These are phyloP conservation scores for Sanderia malayensis DNA, from an alignment of 30 jellyfish, hydroid and myxozoan species.

Conservation along the genomic window DNA sequence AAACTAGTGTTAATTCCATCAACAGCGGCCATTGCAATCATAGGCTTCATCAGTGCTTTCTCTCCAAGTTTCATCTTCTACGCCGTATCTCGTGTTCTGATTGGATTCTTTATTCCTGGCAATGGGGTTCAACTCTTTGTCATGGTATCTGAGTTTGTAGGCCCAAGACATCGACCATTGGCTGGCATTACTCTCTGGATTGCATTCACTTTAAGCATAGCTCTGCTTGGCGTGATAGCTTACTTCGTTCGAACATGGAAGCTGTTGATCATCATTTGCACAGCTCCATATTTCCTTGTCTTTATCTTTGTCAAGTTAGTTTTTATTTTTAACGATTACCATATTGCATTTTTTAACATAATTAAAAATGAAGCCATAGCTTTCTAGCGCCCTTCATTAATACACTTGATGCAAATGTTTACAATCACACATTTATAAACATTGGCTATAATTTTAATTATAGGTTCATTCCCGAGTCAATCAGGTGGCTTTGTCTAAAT, in stretches of 20 bases:
- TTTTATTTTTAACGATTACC: constrained; percentile 9
- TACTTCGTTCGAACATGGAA: constrained; percentile 82
- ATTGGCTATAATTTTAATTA: constrained; percentile 16
- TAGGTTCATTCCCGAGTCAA: constrained; percentile 84
- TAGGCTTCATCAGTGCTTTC: constrained; percentile 54
- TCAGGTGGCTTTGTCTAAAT: constrained; percentile 71
- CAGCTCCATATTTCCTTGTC: constrained; percentile 72
- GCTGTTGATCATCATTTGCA: constrained; percentile 53
- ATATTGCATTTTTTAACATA: too few relatives aligned
- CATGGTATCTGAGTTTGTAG: constrained; percentile 69
- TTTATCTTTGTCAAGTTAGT: constrained; percentile 65
- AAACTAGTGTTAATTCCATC: constrained; percentile 61
- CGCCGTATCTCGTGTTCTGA: constrained; percentile 36
- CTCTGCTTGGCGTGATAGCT: constrained; percentile 75
- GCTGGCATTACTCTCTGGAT: constrained; percentile 81
- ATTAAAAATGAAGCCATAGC: too few relatives aligned
- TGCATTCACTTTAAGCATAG: constrained; percentile 50
- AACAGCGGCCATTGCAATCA: constrained; percentile 10
- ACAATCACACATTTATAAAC: too few relatives aligned
- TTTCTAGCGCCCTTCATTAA: too few relatives aligned
- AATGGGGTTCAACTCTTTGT: constrained; percentile 62
- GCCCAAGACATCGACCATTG: constrained; percentile 77
- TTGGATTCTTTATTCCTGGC: constrained; percentile 86
- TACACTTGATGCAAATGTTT: too few relatives aligned
- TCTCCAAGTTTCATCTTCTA: constrained; percentile 65